phyloP scores from a whole-genome alignment of 2,797 vertebrate genomes.

The Acanthopagrus latus region DNA sequence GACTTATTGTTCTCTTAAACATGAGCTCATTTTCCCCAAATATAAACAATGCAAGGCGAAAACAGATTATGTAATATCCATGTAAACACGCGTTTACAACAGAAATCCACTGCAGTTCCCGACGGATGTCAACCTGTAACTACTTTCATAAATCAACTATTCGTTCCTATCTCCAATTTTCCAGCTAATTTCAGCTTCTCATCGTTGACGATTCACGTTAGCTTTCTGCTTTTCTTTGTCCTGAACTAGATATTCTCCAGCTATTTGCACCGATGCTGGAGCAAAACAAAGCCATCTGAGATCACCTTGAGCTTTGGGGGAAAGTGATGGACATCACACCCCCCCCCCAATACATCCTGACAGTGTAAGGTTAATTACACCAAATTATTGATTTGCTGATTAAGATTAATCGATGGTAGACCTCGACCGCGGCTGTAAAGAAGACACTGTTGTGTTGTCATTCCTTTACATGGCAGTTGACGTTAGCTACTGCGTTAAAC shows the following conservation, averaged over 20 bases:
- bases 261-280: not conserved
- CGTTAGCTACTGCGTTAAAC: slow-evolving; percentile 2
- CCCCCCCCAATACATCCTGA: no score
- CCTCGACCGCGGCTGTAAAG: not conserved
- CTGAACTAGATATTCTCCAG: not conserved
- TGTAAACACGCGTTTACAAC: not conserved
- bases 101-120: not conserved
- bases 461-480: not conserved
- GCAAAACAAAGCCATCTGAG: slow-evolving; percentile 12
- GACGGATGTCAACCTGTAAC: not conserved
- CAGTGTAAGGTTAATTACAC: no score
- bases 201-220: not conserved
- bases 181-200: not conserved
- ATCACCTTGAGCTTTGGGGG: not conserved
- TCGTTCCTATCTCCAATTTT: not conserved
- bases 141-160: not conserved
- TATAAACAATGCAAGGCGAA: slow-evolving; percentile 11
- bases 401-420: not conserved
- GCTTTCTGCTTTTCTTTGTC: slow-evolving; percentile 22
- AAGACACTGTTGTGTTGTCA: slow-evolving; percentile 32
- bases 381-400: not conserved
- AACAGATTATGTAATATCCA: no score
- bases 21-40: not conserved
- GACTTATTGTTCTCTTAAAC: slow-evolving; percentile 4
- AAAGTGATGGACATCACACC: not conserved